These are phyloP conservation scores for Leptobrachium ailaonicum DNA, from an alignment of 2,113 vertebrate genomes.

Conservation along the genomic window DNA sequence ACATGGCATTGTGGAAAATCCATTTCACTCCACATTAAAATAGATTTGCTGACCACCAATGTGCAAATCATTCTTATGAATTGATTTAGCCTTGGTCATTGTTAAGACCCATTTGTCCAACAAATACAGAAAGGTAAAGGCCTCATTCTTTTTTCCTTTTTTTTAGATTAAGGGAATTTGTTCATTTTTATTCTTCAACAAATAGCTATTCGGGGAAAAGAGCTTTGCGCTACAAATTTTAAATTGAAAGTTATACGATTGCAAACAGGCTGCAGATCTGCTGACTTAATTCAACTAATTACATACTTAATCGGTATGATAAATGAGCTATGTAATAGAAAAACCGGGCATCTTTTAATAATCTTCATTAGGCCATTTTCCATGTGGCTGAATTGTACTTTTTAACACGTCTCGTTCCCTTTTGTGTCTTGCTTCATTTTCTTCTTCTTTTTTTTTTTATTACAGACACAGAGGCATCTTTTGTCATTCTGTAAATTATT, in stretches of 20 bases:
- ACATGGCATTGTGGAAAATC: neutral
- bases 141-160: neutral
- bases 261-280: slow-evolving; percentile 41
- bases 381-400: slow-evolving; percentile 7
- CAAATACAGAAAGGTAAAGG: no score
- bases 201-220: slow-evolving; percentile 10
- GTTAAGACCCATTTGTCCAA: neutral
- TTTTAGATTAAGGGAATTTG: neutral
- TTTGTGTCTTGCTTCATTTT: neutral
- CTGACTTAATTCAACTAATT: slow-evolving; percentile 47
- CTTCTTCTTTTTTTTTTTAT: no score
- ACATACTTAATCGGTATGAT: slow-evolving; percentile 44
- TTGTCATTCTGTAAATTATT: no score
- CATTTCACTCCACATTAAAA: neutral
- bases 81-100: neutral
- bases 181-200: neutral
- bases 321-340: slow-evolving; percentile 48
- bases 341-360: slow-evolving; percentile 37
- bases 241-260: slow-evolving; percentile 36
- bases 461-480: no score
- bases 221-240: slow-evolving; percentile 11
- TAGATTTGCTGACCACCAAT: neutral
- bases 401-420: slow-evolving; percentile 11
- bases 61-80: neutral
- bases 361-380: slow-evolving; percentile 43